These are phyloP conservation scores for Gavialis gangeticus DNA, from an alignment of 2,113 vertebrate genomes.

Conservation along the genomic window DNA sequence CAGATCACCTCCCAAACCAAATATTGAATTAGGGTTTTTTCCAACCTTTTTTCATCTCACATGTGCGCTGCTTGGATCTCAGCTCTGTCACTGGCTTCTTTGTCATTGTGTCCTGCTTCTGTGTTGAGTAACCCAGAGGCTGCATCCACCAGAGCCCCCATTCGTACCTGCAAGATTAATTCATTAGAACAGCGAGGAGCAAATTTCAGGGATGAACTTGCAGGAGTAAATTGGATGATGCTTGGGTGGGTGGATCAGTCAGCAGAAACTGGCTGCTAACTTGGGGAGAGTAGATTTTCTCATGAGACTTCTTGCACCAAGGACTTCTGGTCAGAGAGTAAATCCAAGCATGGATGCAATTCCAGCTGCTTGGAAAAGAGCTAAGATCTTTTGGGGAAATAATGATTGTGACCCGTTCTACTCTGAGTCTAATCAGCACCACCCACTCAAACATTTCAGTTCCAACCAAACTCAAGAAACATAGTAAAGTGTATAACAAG, in stretches of 20 bases:
- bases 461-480: too few species aligned
- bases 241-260: background rate
- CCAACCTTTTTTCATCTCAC: conserved; percentile 41
- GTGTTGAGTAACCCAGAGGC: background rate
- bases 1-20: conserved; percentile 67
- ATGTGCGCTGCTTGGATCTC: conserved; percentile 29
- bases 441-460: too few species aligned
- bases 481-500: too few species aligned
- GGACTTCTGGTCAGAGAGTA: conserved; percentile 1
- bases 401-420: too few species aligned
- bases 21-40: conserved; percentile 54
- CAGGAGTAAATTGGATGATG: background rate
- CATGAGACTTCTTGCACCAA: background rate
- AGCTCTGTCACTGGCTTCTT: conserved; percentile 46
- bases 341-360: background rate
- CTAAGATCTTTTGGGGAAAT: too few species aligned
- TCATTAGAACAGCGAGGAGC: background rate
- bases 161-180: background rate
- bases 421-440: too few species aligned
- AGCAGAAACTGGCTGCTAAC: background rate
- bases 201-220: background rate
- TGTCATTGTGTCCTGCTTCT: background rate
- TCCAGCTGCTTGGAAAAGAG: too few species aligned
- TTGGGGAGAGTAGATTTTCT: background rate
- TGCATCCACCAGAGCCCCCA: background rate